Base-by-base conservation (phyloP, 2,797 vertebrate species). In the Rhynchotus rufescens region DNA sequence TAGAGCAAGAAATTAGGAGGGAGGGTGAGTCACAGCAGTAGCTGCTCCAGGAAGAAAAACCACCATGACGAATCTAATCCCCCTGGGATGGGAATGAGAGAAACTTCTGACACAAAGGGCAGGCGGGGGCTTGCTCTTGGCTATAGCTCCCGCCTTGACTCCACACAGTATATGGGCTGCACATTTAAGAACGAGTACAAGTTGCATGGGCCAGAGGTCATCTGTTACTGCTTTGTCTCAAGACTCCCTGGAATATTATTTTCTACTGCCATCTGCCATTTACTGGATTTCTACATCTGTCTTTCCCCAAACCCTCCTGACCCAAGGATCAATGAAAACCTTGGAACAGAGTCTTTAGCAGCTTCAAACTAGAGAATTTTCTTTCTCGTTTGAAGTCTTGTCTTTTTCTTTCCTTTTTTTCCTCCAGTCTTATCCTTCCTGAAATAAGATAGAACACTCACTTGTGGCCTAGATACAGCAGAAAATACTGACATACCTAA, bases 261-360 rank as follows among this genome's bases (percentile, higher is more conserved):
- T 97, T 91, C 88, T 67, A 59, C 71, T 74, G 68, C 96, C 97
- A 97, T 97, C 96, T 98, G 97, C 67, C 64, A 72, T 78, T 80
- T 95, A 57, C 72, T 93, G 84, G 64, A 80, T 93, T 93, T 96
- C 94, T 89, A 77, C 89, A 92, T 94, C 86, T 97, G 92, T 79
- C 87, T 95, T 95, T 65, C 51, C 30, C 34, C 4, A 42, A 77
- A 74, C n/a, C 14, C 22, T 16, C 32, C 36, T 62, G 65, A 72
- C 19, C 32, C 59, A 62, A 68, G 42, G 59, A 75, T 49, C 5
- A 1, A 64, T 52, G 36, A 75, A 90, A 91, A 73, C 6, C 2
- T 1, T 42, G 47, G 36, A 62, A 9, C 1, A 0, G 22, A 57
- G 19, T 52, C 40, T 54, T 79, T 47, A 67, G 14, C 38, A 91